Conservation (phyloP, 2,888 invertebrate genomes). For the Drosophila testacea region DNA sequence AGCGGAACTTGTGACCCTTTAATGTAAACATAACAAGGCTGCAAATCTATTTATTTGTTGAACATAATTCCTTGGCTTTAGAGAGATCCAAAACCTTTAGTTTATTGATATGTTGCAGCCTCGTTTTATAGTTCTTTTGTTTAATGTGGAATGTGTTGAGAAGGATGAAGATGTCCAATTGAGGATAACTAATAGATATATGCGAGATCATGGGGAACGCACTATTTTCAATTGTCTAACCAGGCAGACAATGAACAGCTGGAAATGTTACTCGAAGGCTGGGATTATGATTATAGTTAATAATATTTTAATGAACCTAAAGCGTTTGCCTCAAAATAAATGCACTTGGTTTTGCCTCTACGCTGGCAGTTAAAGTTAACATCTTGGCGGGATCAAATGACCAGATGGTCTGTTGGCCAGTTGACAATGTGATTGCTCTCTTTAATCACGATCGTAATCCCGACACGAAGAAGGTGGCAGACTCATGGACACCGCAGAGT, state of each 20-base stretch:
- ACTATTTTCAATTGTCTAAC: slow-evolving; percentile 84
- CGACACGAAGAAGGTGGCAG: slow-evolving; percentile 85
- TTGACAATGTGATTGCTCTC: too few species aligned
- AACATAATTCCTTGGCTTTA: background rate
- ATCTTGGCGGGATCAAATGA: slow-evolving; percentile 74
- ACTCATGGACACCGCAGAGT: slow-evolving; percentile 85
- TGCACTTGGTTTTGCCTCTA: slow-evolving; percentile 59
- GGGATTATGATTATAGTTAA: slow-evolving; percentile 1
- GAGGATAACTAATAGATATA: slow-evolving; percentile 35
- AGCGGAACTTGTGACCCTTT: slow-evolving; percentile 79
- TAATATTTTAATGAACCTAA: slow-evolving; percentile 9
- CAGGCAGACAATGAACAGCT: slow-evolving; percentile 84
- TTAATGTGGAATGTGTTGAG: slow-evolving; percentile 14
- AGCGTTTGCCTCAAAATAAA: slow-evolving; percentile 60
- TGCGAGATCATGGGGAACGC: slow-evolving; percentile 70
- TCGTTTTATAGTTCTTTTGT: slow-evolving; percentile 24
- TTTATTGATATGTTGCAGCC: background rate
- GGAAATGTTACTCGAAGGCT: slow-evolving; percentile 50
- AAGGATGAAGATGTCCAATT: slow-evolving; percentile 32
- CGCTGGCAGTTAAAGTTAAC: slow-evolving; percentile 70
- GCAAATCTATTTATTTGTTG: background rate
- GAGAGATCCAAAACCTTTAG: background rate
- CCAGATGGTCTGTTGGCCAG: slow-evolving; percentile 31
- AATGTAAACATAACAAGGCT: slow-evolving; percentile 47
- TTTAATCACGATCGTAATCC: slow-evolving; percentile 83